Evolutionary conservation across 2,113 vertebrate genomes (phyloP), one percentile per base, ranked within the genome.

Genomic region (Mobula birostris): DNA sequence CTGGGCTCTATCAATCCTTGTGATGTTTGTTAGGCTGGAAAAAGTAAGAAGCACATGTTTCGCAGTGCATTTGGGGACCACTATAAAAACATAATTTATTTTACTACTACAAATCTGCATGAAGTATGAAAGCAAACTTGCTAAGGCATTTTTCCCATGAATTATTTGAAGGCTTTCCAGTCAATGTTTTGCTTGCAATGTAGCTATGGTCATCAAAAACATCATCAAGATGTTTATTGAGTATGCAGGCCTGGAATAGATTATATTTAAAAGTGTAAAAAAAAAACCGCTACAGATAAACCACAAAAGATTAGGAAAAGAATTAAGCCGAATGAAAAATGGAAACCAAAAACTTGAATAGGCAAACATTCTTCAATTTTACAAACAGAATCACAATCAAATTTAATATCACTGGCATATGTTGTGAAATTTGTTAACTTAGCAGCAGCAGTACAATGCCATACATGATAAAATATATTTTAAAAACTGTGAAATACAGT

Each of bases 1-100:
- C 87, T 90, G 87, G 27, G 19, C n/a, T 8, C 14, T 17, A 92
- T 74, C 70, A 92, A 72, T 8, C 90, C 72, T 0, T 21, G 19
- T 92, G 70, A 92, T 92, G 12, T 92, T 48, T 92, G 66, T 92
- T 40, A 19, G 90, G 68, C 21, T 92, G 90, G 17, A 32, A 72
- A 92, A 92, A 40, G 24, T 17, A 70, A 21, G 68, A 27, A 92
- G 68, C 66, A 68, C 88, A 40, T 74, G 68, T 72, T 72, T 72
- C 21, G 40, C 66, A 72, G 36, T 92, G 66, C 19, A 88, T 72
- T 27, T 72, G 36, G 90, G 36, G 24, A 24, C 66, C 32, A 70
- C 90, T 40, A 72, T 48, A 61, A 88, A 63, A 48, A 85, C 63
- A 68, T 32, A 70, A 14, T 70, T 91, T 63, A 70, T 17, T 68